Evolutionary conservation across 2,888 invertebrate genomes (phyloP).

Genomic region (Peribatodes rhomboidaria): DNA sequence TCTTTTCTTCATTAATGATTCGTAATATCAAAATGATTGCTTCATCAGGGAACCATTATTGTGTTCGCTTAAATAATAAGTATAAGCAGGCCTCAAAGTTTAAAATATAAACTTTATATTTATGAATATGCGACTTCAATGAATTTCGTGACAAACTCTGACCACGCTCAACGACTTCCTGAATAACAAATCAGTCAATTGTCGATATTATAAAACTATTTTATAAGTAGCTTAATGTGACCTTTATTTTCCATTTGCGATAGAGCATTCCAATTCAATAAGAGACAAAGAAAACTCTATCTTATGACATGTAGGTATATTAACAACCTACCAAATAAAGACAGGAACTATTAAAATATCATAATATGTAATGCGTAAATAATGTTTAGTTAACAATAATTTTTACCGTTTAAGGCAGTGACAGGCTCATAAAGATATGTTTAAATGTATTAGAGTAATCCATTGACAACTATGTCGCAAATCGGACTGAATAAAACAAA

Average conservation of each 20-base stretch:
- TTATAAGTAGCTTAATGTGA: constrained; percentile 5
- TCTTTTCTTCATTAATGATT: too few species aligned
- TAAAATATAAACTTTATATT: constrained; percentile 3
- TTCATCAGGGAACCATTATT: background rate
- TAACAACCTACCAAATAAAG: constrained; percentile 6
- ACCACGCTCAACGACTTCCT: constrained; percentile 28
- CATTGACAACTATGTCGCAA: background rate
- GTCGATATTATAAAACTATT: constrained; percentile 3
- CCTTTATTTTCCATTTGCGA: constrained; percentile 20
- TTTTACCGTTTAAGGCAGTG: constrained; percentile 7
- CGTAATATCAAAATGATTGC: too few species aligned
- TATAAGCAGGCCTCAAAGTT: background rate
- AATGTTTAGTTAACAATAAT: constrained; percentile 3
- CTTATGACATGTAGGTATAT: background rate
- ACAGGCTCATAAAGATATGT: constrained; percentile 1
- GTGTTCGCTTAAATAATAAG: too few species aligned
- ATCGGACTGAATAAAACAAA: constrained; percentile 7
- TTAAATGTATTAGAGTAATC: background rate
- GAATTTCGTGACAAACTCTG: constrained; percentile 34
- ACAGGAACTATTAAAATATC: background rate
- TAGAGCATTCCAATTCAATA: constrained; percentile 14
- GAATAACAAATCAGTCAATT: constrained; percentile 28
- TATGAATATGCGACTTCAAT: constrained; percentile 12
- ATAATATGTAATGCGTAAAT: background rate
- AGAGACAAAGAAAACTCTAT: constrained; percentile 14